These are phyloP conservation scores for Centropus unirufus DNA, from an alignment of 2,113 vertebrate species.

Conservation along the genomic window DNA sequence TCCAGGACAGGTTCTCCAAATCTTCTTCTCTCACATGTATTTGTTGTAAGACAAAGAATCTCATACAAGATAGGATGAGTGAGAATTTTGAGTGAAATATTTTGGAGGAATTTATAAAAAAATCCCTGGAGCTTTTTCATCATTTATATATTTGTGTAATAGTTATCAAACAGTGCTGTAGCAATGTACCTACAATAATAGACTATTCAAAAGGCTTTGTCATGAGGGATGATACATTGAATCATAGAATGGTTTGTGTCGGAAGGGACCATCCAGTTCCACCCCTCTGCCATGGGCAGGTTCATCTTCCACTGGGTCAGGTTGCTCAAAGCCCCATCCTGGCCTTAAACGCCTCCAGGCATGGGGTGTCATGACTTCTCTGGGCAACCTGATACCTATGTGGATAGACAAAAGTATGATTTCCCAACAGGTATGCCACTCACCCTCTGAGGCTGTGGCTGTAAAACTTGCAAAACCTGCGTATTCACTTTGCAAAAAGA, in stretches of 20 bases:
- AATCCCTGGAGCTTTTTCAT: neutral
- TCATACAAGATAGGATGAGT: neutral
- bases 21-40: neutral
- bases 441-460: neutral
- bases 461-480: neutral
- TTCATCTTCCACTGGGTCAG: too few relatives aligned
- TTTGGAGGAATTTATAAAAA: neutral
- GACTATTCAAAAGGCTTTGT: neutral
- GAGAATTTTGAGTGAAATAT: neutral
- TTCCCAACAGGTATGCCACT: neutral
- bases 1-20: too few relatives aligned
- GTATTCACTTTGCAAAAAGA: neutral
- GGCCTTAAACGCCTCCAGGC: too few relatives aligned
- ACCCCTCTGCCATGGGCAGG: too few relatives aligned
- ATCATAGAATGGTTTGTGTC: too few relatives aligned
- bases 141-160: neutral
- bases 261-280: too few relatives aligned
- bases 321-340: too few relatives aligned
- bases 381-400: too few relatives aligned
- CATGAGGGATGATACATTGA: neutral
- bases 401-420: neutral
- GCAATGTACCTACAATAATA: accelerated
- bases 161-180: neutral
- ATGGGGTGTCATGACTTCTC: too few relatives aligned
- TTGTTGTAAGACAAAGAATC: neutral